Percentiles rank a stretch among this genome's conserved stretches.
These are phyloP conservation scores for Dendrocincla fuliginosa DNA, from an alignment of 2,797 vertebrate species.

Conservation along the genomic window DNA sequence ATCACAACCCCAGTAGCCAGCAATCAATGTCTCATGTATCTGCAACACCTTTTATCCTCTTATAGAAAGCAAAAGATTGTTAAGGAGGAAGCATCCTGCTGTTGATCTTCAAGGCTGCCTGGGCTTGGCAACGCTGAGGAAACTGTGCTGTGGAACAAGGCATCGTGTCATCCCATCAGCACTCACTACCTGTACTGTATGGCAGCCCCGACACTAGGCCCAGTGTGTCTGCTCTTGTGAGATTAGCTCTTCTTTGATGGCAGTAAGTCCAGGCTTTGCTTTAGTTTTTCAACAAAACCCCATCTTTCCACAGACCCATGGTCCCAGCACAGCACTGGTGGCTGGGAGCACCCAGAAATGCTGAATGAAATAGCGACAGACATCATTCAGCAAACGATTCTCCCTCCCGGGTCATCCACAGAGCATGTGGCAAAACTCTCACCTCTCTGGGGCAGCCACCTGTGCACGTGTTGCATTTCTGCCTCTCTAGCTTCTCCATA, in stretches of 20 bases:
- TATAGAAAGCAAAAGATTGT: neutral
- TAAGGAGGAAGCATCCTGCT: neutral
- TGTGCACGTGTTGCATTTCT: neutral
- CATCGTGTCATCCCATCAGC: accelerated
- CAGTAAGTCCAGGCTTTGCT: neutral
- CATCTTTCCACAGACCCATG: neutral
- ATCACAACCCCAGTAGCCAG: neutral
- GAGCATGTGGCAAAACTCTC: neutral
- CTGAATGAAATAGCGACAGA: neutral
- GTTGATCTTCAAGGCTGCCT: neutral
- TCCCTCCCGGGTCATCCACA: neutral
- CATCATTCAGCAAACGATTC: neutral
- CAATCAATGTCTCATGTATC: neutral
- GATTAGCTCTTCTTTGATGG: neutral
- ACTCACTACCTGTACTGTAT: neutral
- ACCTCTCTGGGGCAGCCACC: neutral
- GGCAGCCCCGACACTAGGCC: neutral
- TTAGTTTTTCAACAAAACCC: neutral
- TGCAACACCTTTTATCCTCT: neutral
- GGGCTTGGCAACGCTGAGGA: neutral
- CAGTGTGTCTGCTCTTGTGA: neutral
- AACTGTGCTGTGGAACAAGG: neutral
- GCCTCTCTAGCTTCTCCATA: neutral
- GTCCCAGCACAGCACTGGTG: neutral
- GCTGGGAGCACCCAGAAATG: neutral